A percentile compares a stretch with the other conserved stretches of the same genome.
These are phyloP conservation scores for Zaprionus obscuricornis DNA, from an alignment of 2,888 invertebrate genomes.

Conservation along the genomic window DNA sequence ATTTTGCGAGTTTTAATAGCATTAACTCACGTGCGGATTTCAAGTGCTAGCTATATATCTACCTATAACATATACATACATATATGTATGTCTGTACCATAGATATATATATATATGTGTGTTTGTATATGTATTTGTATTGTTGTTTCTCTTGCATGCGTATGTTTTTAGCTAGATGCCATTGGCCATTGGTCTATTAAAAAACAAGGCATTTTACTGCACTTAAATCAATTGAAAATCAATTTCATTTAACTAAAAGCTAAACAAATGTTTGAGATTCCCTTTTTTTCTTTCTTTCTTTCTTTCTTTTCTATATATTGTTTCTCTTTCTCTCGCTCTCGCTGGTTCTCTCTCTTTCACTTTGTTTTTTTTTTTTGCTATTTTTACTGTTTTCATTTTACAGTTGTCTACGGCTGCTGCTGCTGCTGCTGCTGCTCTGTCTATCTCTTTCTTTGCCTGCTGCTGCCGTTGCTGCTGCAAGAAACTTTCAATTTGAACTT, in stretches of 20 bases:
- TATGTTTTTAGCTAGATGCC: no score
- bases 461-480: background rate
- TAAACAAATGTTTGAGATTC: constrained; percentile 55
- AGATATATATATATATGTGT: background rate
- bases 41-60: no score
- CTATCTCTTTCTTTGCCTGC: background rate
- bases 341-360: no score
- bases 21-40: no score
- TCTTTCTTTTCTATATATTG: no score
- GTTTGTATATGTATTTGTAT: background rate
- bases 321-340: no score
- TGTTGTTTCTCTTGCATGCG: background rate
- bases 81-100: no score
- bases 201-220: constrained; percentile 35
- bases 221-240: constrained; percentile 71
- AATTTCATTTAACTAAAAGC: constrained; percentile 73
- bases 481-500: constrained; percentile 36
- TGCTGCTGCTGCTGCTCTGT: background rate
- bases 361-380: constrained; percentile 34
- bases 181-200: constrained; percentile 4
- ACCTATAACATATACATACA: no score
- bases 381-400: constrained; percentile 4
- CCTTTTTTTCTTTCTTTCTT: constrained; percentile 10
- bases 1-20: no score
- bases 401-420: background rate